phyloP scores from a whole-genome alignment of 1,140 invertebrate species.

The Zaprionus tsacasi region DNA sequence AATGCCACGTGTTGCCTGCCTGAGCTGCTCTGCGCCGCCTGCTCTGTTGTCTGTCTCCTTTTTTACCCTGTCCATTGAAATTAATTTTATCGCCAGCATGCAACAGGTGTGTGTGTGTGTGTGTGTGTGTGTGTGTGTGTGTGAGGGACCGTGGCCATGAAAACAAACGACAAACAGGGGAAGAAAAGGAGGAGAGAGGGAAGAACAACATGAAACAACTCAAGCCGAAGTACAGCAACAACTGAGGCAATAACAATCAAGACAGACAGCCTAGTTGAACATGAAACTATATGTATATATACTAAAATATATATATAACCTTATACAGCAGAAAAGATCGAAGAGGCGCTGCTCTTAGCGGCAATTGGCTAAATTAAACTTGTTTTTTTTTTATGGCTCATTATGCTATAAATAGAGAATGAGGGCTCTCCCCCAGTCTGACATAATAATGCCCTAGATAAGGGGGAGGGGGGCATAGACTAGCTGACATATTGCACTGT shows the following conservation, averaged over 20 bases:
- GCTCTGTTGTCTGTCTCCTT: slow-evolving; percentile 4
- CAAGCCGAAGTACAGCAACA: slow-evolving; percentile 1
- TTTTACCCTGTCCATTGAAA: slow-evolving; percentile 48
- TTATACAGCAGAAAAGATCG: too few species aligned
- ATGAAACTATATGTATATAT: not conserved
- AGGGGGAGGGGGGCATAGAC: too few species aligned
- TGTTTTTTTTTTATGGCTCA: not conserved
- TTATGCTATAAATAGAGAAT: not conserved
- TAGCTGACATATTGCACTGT: too few species aligned
- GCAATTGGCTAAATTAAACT: not conserved
- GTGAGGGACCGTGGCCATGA: slow-evolving; percentile 44
- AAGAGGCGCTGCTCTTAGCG: not conserved
- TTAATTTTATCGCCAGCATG: slow-evolving; percentile 67
- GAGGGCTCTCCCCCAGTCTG: not conserved
- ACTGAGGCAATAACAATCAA: slow-evolving; percentile 3
- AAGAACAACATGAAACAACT: slow-evolving; percentile 22
- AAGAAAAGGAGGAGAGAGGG: not conserved
- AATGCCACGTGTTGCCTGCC: slow-evolving; percentile 28
- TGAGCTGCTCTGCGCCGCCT: slow-evolving; percentile 3
- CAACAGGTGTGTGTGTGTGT: slow-evolving; percentile 63
- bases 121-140: slow-evolving; percentile 15
- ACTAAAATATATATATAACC: not conserved
- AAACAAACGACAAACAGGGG: slow-evolving; percentile 61
- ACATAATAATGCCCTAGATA: too few species aligned
- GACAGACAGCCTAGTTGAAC: not conserved